Base-by-base conservation (phyloP, 2,113 vertebrate species). In the Dolichallabes microphthalmus region DNA sequence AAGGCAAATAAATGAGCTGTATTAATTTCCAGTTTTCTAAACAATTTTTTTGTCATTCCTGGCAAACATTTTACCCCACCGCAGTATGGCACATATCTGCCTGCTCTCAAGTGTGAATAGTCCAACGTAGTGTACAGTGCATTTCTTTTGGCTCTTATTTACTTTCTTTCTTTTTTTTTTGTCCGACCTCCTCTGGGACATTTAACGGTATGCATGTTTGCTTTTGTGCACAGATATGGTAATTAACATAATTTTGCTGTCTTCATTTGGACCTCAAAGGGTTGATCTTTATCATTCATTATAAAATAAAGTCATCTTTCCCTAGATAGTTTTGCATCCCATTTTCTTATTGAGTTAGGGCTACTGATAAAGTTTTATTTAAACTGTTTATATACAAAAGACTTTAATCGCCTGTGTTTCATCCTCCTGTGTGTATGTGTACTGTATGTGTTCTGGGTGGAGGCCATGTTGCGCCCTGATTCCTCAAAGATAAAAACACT, bases 331-430 rank as follows among this genome's bases (percentile, higher is more conserved):
- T 64, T 89, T 87, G 92, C 45, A 92, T 93, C 92, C 73, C 91
- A 93, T 93, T 93, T 92, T 94, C 92, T 93, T 88, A 93, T 93
- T 93, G 88, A 93, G 92, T 90, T 92, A 91, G 92, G 93, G 95
- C 94, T 95, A 95, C 91, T 35, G 78, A 73, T 95, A 94, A 95
- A 94, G 93, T 93, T 93, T 94, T 93, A 94, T 94, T 94, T 93
- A 93, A 94, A 94, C 92, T 92, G 93, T 94, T 95, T 94, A 93
- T 94, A 92, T 91, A 94, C 93, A 92, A 90, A 94, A 85, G 92
- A 92, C 92, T 95, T 94, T 93, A 93, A 95, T 92, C 90, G 90
- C 91, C 93, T 91, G 3, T 53, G 73, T 92, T 93, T 91, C 91
- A 91, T 92, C 91, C 92, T 93, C 92, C 92, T 91, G 92, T 89